Conservation (phyloP, 2,888 invertebrate genomes). For the Leucoma salicis region DNA sequence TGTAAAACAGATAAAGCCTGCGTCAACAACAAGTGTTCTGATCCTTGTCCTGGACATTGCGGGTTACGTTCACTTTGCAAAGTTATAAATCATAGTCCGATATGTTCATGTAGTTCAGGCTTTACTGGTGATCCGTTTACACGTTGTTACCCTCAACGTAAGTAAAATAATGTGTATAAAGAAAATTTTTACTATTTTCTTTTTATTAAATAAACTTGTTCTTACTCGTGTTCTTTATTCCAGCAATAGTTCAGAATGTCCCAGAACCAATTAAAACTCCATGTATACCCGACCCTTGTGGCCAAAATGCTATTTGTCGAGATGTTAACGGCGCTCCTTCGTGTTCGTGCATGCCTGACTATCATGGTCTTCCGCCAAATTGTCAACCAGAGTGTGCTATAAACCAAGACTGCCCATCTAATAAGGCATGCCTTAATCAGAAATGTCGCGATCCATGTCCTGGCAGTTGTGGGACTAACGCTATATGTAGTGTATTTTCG, state of each 20-base stretch:
- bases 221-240: slow-evolving; percentile 7
- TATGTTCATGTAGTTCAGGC: slow-evolving; percentile 85
- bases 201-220: neutral
- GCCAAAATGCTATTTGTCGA: slow-evolving; percentile 84
- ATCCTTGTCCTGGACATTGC: slow-evolving; percentile 89
- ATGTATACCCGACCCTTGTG: slow-evolving; percentile 87
- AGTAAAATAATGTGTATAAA: slow-evolving; percentile 29
- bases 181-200: too few relatives aligned
- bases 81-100: slow-evolving; percentile 90
- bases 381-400: slow-evolving; percentile 88
- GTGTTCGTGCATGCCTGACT: slow-evolving; percentile 85
- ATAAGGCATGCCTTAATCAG: slow-evolving; percentile 87
- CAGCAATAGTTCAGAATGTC: slow-evolving; percentile 44
- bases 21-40: slow-evolving; percentile 87
- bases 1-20: slow-evolving; percentile 88
- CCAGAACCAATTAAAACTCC: slow-evolving; percentile 79
- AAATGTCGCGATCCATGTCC: slow-evolving; percentile 88
- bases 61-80: slow-evolving; percentile 86
- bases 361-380: slow-evolving; percentile 87
- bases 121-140: slow-evolving; percentile 87
- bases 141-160: slow-evolving; percentile 82
- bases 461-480: slow-evolving; percentile 86
- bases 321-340: slow-evolving; percentile 83
- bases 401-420: slow-evolving; percentile 87
- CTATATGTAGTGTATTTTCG: slow-evolving; percentile 85